phyloP scores from a whole-genome alignment of 1,140 invertebrate species.

The Penaeus japonicus region DNA sequence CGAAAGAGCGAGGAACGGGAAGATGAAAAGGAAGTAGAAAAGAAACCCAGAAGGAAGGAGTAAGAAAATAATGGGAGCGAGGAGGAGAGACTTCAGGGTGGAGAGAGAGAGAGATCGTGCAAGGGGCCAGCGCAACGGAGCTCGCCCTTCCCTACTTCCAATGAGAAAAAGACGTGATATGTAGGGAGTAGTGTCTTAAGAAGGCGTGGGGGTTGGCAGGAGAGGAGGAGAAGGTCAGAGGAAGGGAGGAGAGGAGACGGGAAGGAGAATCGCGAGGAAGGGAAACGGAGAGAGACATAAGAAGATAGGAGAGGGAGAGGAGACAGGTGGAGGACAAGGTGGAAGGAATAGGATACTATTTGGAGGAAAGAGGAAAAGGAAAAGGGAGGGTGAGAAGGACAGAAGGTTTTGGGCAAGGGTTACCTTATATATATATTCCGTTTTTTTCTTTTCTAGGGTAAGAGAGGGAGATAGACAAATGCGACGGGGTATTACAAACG shows the following conservation, averaged over 20 bases:
- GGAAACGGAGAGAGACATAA: too few relatives aligned
- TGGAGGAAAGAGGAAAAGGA: neutral
- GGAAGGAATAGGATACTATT: neutral
- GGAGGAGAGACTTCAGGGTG: neutral
- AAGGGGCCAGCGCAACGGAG: slow-evolving; percentile 18
- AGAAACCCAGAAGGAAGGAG: neutral
- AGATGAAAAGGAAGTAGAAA: neutral
- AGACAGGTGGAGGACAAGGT: neutral
- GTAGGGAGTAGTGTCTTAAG: slow-evolving; percentile 32
- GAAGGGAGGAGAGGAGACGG: too few relatives aligned
- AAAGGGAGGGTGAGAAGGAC: neutral
- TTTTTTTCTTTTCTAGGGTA: neutral
- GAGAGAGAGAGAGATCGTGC: neutral
- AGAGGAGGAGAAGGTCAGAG: slow-evolving; percentile 32
- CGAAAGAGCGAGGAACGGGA: neutral
- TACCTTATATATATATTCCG: neutral
- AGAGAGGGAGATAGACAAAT: slow-evolving; percentile 6
- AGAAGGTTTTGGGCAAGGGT: neutral
- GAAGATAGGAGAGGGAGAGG: neutral
- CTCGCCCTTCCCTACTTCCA: slow-evolving; percentile 44
- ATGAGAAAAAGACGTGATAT: slow-evolving; percentile 52
- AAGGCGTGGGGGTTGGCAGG: neutral
- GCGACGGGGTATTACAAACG: slow-evolving; percentile 35
- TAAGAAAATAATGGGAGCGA: neutral
- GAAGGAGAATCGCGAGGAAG: too few relatives aligned